A percentile compares a stretch with the other conserved stretches of the same genome.
These are phyloP conservation scores for Psammodynastes pulverulentus DNA, from an alignment of 2,113 vertebrate species.

Conservation along the genomic window DNA sequence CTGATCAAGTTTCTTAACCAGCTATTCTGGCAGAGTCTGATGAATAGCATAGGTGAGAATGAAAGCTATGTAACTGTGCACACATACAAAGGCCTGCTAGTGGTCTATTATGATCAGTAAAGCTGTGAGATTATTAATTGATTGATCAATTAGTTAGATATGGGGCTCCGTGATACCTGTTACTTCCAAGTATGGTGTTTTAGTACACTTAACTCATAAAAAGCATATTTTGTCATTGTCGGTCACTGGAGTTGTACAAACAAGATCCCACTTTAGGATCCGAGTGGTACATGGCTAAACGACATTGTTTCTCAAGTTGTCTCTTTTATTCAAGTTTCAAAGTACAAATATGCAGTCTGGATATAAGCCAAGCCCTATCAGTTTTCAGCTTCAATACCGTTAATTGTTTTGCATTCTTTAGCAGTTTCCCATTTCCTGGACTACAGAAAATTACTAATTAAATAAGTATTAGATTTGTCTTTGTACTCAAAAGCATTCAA, in stretches of 20 bases:
- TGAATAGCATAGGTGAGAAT: background rate
- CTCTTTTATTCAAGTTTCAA: background rate
- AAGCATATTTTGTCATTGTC: background rate
- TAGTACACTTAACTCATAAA: background rate
- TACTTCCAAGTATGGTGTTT: background rate
- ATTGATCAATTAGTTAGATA: background rate
- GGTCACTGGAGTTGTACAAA: background rate
- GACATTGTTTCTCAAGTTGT: background rate
- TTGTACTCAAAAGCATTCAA: background rate
- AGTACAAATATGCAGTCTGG: background rate
- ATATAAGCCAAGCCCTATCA: background rate
- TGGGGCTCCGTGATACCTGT: background rate
- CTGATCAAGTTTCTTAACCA: background rate
- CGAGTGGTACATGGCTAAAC: background rate
- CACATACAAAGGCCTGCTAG: background rate
- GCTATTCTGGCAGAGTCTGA: background rate
- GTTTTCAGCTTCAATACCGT: background rate
- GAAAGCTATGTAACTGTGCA: background rate
- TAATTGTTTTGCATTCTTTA: background rate
- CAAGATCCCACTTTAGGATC: background rate
- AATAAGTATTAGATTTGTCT: background rate
- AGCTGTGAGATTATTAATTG: background rate
- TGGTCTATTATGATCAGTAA: background rate
- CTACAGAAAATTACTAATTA: background rate
- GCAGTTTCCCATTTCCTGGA: background rate